These are phyloP conservation scores for Aythya baeri DNA, from an alignment of 2,113 vertebrate species.

Conservation along the genomic window DNA sequence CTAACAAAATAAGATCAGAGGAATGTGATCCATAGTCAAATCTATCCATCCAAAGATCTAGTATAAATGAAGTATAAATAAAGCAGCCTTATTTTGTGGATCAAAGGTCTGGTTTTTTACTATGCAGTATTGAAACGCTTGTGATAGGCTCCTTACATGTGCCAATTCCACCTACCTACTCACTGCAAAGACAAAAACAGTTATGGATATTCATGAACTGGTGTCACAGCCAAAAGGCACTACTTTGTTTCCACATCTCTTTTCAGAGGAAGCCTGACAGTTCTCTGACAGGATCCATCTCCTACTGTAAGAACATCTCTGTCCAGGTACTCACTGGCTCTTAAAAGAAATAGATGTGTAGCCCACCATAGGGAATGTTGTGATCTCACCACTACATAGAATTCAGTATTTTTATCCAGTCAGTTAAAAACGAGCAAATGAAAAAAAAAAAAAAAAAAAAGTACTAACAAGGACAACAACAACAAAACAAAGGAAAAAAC, in stretches of 20 bases:
- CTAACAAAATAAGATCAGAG: neutral
- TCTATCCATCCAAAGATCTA: neutral
- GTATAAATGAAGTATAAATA: neutral
- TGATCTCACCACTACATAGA: neutral
- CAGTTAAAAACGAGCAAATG: neutral
- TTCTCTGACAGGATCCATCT: neutral
- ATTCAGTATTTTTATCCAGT: neutral
- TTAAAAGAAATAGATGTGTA: neutral
- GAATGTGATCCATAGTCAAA: neutral
- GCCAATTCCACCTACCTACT: neutral
- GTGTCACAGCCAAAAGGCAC: neutral
- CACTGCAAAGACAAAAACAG: neutral
- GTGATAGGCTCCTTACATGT: neutral
- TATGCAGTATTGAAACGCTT: too few species aligned
- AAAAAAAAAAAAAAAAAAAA: neutral
- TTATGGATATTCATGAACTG: neutral
- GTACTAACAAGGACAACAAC: neutral
- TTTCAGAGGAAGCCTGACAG: neutral
- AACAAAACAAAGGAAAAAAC: neutral
- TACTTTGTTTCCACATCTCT: neutral
- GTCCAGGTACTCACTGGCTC: neutral
- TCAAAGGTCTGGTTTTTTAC: neutral
- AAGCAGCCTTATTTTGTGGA: neutral
- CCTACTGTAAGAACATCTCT: neutral
- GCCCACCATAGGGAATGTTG: neutral